A percentile compares a stretch with the other conserved stretches of the same genome.
Conservation (phyloP, 2,797 vertebrate genomes). For the Phyllotis vaccarum region DNA sequence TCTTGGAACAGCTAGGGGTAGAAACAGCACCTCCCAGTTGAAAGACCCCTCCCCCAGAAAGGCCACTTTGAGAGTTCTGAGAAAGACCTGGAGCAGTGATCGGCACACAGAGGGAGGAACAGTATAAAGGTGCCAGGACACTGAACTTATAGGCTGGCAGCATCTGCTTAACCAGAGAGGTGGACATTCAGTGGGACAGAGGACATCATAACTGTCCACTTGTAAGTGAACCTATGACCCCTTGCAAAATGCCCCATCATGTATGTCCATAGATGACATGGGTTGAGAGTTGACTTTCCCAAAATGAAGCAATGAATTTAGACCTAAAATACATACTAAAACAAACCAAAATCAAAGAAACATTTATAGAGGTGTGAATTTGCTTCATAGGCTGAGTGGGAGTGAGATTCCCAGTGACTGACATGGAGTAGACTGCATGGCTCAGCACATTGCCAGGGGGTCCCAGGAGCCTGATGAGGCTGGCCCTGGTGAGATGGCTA, state of each 20-base stretch:
- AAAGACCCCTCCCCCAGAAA: background rate
- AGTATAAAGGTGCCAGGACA: background rate
- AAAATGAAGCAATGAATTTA: background rate
- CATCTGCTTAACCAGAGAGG: background rate
- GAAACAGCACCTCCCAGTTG: background rate
- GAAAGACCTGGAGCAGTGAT: background rate
- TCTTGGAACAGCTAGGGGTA: background rate
- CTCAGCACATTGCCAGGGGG: background rate
- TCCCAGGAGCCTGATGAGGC: constrained; percentile 47
- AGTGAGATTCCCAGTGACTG: background rate
- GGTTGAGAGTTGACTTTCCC: background rate
- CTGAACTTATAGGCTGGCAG: background rate
- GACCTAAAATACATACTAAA: background rate
- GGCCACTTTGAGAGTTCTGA: background rate
- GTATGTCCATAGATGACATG: background rate
- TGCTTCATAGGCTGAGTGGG: background rate
- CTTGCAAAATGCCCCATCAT: background rate
- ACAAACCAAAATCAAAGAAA: background rate
- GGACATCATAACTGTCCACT: background rate
- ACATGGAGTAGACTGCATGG: too few relatives aligned
- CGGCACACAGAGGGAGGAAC: background rate
- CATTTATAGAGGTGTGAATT: background rate
- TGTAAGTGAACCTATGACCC: background rate
- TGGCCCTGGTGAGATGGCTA: background rate
- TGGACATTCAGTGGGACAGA: background rate